These are phyloP conservation scores for Bruchidius siliquastri DNA, from an alignment of 2,888 invertebrate species.

Conservation along the genomic window DNA sequence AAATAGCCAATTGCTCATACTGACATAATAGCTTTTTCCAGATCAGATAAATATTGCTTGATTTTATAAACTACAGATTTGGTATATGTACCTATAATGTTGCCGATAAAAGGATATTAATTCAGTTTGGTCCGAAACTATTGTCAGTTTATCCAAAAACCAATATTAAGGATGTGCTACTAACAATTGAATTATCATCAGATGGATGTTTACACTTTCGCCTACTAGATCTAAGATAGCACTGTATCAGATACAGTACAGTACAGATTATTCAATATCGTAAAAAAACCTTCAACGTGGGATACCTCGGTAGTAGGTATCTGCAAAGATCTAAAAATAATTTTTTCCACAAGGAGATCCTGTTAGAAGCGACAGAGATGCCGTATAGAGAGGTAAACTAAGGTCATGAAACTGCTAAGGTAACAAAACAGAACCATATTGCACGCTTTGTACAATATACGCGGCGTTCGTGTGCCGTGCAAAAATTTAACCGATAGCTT, in stretches of 20 bases:
- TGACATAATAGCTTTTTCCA: background rate
- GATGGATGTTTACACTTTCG: no score
- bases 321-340: background rate
- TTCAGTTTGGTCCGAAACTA: no score
- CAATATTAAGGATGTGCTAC: no score
- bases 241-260: no score
- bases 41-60: background rate
- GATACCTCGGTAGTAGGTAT: background rate
- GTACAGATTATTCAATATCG: background rate
- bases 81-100: no score
- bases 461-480: background rate
- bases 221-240: no score
- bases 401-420: background rate
- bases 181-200: no score
- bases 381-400: background rate
- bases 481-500: background rate
- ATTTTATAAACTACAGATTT: background rate
- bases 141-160: no score
- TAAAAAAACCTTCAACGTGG: background rate
- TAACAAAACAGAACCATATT: background rate
- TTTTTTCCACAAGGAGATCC: background rate
- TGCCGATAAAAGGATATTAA: no score
- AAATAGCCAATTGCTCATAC: background rate
- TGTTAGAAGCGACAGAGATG: background rate
- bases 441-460: background rate